A percentile compares a stretch with the other conserved stretches of the same genome.
These are phyloP conservation scores for Myotis davidii DNA, from an alignment of 2,113 vertebrate species.

Conservation along the genomic window DNA sequence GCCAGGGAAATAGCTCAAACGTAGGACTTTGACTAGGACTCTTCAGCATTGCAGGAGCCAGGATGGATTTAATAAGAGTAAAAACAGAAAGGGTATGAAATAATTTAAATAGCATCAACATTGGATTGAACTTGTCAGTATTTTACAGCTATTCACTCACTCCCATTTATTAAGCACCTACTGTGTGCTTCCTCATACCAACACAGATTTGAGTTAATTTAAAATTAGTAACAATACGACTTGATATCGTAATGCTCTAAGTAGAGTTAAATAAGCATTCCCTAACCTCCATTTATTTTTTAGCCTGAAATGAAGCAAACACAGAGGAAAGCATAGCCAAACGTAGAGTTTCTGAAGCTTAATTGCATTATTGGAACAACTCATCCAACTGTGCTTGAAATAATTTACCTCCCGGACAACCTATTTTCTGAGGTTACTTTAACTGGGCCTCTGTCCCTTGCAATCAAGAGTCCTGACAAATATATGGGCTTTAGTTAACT, in stretches of 20 bases:
- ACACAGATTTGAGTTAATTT: not conserved
- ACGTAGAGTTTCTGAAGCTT: not conserved
- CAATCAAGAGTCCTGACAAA: constrained; percentile 26
- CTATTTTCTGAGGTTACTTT: constrained; percentile 25
- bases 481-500: not conserved
- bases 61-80: not conserved
- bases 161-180: not conserved
- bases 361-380: not conserved
- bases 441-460: not conserved
- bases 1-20: not conserved
- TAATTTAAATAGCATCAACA: not conserved
- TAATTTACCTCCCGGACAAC: not conserved
- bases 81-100: not conserved
- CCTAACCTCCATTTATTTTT: not conserved
- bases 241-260: not conserved
- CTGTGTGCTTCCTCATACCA: not conserved
- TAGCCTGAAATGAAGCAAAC: not conserved
- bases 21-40: not conserved
- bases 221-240: not conserved
- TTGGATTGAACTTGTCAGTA: not conserved
- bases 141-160: not conserved
- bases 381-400: not conserved
- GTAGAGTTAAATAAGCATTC: not conserved
- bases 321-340: not conserved
- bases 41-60: not conserved